phyloP scores from a whole-genome alignment of 2,888 invertebrate species.

The Ellobium chinense region DNA sequence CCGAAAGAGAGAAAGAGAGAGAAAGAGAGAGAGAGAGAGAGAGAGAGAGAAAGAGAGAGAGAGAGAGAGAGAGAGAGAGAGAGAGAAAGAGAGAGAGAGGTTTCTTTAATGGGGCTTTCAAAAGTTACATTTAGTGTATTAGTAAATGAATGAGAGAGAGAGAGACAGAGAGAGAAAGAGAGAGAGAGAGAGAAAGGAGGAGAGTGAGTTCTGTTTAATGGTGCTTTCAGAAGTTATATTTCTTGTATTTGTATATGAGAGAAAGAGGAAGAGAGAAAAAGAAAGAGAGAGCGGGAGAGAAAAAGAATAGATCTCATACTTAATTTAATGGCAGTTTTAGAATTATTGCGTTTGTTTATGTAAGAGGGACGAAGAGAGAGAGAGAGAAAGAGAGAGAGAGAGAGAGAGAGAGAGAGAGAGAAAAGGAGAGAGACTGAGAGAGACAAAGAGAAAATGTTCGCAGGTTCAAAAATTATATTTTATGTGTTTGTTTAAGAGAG shows the following conservation, averaged over 20 bases:
- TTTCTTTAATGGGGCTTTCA: too few relatives aligned
- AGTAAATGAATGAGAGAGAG: background rate
- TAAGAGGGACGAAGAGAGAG: too few relatives aligned
- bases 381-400: background rate
- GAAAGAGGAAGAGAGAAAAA: background rate
- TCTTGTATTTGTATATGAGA: too few relatives aligned
- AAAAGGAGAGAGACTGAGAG: too few relatives aligned
- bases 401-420: background rate
- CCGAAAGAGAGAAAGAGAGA: constrained; percentile 24
- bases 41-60: constrained; percentile 22
- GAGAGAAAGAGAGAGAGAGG: background rate
- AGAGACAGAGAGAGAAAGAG: background rate
- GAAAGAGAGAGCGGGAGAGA: background rate
- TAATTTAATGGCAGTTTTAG: too few relatives aligned
- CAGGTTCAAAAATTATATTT: too few relatives aligned
- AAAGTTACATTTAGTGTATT: too few relatives aligned
- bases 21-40: constrained; percentile 19
- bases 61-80: constrained; percentile 13
- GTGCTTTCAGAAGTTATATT: too few relatives aligned
- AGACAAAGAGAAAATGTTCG: too few relatives aligned
- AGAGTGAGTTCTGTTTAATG: background rate
- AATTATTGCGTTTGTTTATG: too few relatives aligned
- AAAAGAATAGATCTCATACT: too few relatives aligned
- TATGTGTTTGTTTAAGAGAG: too few relatives aligned
- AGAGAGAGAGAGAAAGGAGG: background rate